Evolutionary conservation across 2,888 invertebrate genomes (phyloP), one percentile per base, ranked within the genome.

Genomic region (Phasia obesa): DNA sequence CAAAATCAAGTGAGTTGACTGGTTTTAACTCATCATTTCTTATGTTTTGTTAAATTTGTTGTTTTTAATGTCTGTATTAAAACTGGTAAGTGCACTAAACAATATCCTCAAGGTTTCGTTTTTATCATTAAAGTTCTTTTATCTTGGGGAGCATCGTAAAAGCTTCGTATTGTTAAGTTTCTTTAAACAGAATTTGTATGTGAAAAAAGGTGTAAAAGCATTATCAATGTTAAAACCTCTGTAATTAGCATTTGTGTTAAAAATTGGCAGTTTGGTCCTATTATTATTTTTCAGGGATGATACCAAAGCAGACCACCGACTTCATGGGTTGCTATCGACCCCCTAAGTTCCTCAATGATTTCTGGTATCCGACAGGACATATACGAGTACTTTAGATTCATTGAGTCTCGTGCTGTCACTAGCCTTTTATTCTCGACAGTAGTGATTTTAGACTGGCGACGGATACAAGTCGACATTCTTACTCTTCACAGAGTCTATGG

Each of bases 1-100:
- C 65, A 13, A 27, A 62, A 77, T 42, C 60, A 71, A 59, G 35
- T 19, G 31, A 59, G 67, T 77, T 73, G 67, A 53, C 17, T 49
- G 53, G 38, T 47, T 67, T 74, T 15, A 25, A 38, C 38, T 51
- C 44, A n/a, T 15, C 25, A 64, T 64, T 47, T 47, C 25, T 64
- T 23, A 53, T 51, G 65, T 23, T 65, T 21, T 73, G 7, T 49
- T 57, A 27, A 38, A 17, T 35, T n/a, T 15, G 49, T 76, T 55
- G 15, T 47, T 59, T 42, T 53, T n/a, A 57, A 57, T 31, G 21
- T 31, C 47, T 44, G 31, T n/a, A n/a, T 44, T 53, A 42, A 69
- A 17, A 53, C 42, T 55, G 21, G 53, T 15, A 71, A 49, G 17
- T 49, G 13, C 21, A 35, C n/a, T 7, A 31, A n/a, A 21, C 9